A percentile compares a stretch with the other conserved stretches of the same genome.
phyloP scores from a whole-genome alignment of 2,113 vertebrate species.

The Tauraco erythrolophus region DNA sequence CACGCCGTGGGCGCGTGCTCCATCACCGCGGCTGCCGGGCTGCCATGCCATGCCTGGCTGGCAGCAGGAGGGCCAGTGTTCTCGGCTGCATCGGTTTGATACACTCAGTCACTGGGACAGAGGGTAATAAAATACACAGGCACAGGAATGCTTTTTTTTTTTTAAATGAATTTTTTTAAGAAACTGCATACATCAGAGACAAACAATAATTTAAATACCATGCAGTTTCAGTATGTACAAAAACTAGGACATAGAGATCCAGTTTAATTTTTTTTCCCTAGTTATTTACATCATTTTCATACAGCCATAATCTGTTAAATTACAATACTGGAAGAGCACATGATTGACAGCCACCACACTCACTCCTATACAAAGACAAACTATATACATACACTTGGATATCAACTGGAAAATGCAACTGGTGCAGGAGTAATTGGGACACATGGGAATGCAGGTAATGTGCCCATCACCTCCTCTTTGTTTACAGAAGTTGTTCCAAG shows the following conservation, averaged over 20 bases:
- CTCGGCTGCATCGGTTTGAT: fast-evolving
- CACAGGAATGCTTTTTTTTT: slow-evolving; percentile 17
- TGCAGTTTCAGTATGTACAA: slow-evolving; percentile 94
- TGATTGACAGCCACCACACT: slow-evolving; percentile 78
- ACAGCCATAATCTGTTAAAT: slow-evolving; percentile 78
- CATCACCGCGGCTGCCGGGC: background rate
- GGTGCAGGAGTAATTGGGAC: slow-evolving; percentile 59
- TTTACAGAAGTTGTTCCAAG: slow-evolving; percentile 43
- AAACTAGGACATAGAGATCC: slow-evolving; percentile 81
- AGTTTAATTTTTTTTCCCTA: slow-evolving; percentile 74
- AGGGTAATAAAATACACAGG: slow-evolving; percentile 46
- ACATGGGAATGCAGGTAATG: background rate
- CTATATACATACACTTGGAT: slow-evolving; percentile 79
- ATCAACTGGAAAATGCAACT: slow-evolving; percentile 75
- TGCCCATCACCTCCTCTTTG: slow-evolving; percentile 45
- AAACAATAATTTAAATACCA: slow-evolving; percentile 93
- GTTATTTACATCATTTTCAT: slow-evolving; percentile 85
- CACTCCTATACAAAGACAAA: slow-evolving; percentile 80
- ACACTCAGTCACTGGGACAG: background rate
- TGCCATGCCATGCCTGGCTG: background rate
- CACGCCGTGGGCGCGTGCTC: fast-evolving
- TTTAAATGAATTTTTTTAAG: slow-evolving; percentile 78
- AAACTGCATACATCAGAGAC: slow-evolving; percentile 94
- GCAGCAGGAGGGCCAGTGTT: background rate
- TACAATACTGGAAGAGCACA: slow-evolving; percentile 79